Evolutionary conservation across 2,888 invertebrate species (phyloP).

Genomic region (Bombylius discolor): DNA sequence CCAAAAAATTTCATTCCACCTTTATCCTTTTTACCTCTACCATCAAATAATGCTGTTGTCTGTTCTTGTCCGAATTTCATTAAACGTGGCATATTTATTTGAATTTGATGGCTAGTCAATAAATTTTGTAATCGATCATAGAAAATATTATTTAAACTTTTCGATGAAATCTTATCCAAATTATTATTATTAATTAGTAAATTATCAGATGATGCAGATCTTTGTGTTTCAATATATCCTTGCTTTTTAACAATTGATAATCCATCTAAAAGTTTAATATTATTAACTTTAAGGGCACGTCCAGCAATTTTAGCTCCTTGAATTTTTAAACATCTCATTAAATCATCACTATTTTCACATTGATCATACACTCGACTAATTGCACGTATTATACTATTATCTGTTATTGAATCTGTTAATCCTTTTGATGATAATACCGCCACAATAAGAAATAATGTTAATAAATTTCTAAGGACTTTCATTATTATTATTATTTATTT

Average conservation of each 20-base stretch:
- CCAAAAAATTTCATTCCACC: conserved; percentile 46
- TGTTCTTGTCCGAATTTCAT: conserved; percentile 36
- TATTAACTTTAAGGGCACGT: conserved; percentile 48
- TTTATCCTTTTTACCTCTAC: conserved; percentile 48
- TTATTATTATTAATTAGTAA: conserved; percentile 44
- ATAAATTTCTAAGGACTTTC: conserved; percentile 4
- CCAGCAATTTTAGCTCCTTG: conserved; percentile 53
- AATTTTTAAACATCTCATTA: conserved; percentile 57
- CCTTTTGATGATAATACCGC: background rate
- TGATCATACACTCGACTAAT: conserved; percentile 36
- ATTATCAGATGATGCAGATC: conserved; percentile 22
- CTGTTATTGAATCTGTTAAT: conserved; percentile 11
- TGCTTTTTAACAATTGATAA: conserved; percentile 42
- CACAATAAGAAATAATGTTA: conserved; percentile 2
- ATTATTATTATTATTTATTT: background rate
- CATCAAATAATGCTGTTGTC: conserved; percentile 34
- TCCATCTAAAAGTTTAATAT: conserved; percentile 49
- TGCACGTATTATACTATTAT: conserved; percentile 27
- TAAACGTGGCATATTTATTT: conserved; percentile 39
- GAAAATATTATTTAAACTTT: conserved; percentile 47
- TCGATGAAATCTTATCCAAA: conserved; percentile 45
- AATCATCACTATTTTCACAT: conserved; percentile 49
- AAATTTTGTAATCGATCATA: conserved; percentile 44
- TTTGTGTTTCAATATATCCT: conserved; percentile 17
- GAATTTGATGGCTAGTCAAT: conserved; percentile 46